These are phyloP conservation scores for Isichthys henryi DNA, from an alignment of 2,113 vertebrate species.

Conservation along the genomic window DNA sequence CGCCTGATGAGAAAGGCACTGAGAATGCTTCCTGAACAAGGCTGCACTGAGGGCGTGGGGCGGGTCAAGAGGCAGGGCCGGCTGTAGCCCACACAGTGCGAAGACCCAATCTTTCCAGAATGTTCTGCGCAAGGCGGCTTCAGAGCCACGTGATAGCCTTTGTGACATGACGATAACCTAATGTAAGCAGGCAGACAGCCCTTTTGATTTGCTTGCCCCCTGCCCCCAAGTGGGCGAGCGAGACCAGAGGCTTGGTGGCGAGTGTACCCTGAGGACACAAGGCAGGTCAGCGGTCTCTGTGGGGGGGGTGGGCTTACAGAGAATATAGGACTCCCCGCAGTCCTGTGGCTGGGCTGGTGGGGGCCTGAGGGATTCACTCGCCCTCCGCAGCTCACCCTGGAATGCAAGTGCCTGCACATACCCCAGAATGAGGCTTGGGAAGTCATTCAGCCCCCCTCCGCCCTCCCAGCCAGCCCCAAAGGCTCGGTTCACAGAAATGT, in stretches of 20 bases:
- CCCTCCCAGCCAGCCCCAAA: conserved; percentile 32
- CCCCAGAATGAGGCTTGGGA: conserved; percentile 65
- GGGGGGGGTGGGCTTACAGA: conserved; percentile 31
- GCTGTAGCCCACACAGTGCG: not conserved
- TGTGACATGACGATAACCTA: no score
- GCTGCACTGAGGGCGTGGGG: not conserved
- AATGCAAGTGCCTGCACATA: conserved; percentile 68
- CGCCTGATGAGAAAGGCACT: not conserved
- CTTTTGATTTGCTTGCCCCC: not conserved
- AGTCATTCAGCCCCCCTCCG: conserved; percentile 55
- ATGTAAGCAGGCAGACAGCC: not conserved
- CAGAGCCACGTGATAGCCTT: not conserved
- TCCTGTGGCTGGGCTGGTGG: conserved; percentile 63
- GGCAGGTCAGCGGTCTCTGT: conserved; percentile 56
- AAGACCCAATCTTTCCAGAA: not conserved
- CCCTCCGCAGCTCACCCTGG: conserved; percentile 67
- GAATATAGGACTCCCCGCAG: conserved; percentile 65
- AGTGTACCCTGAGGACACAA: conserved; percentile 58
- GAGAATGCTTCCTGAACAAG: not conserved
- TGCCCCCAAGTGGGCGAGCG: not conserved
- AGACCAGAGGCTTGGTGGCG: conserved; percentile 18
- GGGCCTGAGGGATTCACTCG: conserved; percentile 57
- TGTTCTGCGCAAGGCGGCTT: not conserved
- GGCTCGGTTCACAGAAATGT: conserved; percentile 52
- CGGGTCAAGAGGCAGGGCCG: not conserved